These are phyloP conservation scores for Prosopocoilus inquinatus DNA, from an alignment of 2,888 invertebrate genomes.

Conservation along the genomic window DNA sequence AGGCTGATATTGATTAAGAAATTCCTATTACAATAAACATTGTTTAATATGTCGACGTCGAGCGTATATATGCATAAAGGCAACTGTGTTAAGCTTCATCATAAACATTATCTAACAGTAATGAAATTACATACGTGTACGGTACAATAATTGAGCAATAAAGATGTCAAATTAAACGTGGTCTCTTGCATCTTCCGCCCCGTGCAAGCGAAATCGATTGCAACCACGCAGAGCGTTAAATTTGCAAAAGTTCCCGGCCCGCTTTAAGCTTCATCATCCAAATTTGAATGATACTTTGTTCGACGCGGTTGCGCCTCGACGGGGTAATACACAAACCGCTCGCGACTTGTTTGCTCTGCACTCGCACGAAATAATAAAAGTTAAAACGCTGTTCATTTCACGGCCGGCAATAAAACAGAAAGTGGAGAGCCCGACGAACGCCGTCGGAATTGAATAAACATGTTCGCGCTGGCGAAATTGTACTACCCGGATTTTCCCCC, in stretches of 20 bases:
- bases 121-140: background rate
- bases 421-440: constrained; percentile 16
- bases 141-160: constrained; percentile 1
- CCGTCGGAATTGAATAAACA: constrained; percentile 22
- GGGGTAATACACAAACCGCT: background rate
- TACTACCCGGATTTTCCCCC: too few relatives aligned
- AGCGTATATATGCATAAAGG: too few relatives aligned
- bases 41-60: too few relatives aligned
- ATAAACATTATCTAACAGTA: background rate
- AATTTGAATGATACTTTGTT: background rate
- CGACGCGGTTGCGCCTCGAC: background rate
- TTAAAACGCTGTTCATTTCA: constrained; percentile 18
- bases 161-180: background rate
- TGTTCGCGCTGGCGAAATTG: constrained; percentile 3
- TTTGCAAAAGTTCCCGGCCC: background rate
- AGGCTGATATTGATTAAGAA: too few relatives aligned
- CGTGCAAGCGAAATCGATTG: background rate
- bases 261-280: background rate
- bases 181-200: background rate
- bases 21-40: too few relatives aligned
- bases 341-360: constrained; percentile 3
- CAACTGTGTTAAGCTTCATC: background rate
- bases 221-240: background rate
- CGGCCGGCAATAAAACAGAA: constrained; percentile 19
- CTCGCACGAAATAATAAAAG: constrained; percentile 11